Conservation (phyloP, 2,113 vertebrate genomes). For the Oceanodroma tethys region DNA sequence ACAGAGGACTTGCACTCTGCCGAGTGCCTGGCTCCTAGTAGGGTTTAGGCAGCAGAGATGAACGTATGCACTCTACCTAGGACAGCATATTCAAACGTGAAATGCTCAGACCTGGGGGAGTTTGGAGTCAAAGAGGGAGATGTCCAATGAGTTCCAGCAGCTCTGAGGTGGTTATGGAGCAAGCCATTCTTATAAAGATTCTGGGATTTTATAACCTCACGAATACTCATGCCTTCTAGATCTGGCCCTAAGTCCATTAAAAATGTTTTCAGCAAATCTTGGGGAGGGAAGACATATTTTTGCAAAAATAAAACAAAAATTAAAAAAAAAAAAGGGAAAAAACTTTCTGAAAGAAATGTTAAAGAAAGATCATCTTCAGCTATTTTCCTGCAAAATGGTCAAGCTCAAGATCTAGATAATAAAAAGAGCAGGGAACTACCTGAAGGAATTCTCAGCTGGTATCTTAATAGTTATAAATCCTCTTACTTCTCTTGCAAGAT, state of each 20-base stretch:
- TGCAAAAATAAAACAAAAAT: neutral
- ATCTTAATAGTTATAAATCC: neutral
- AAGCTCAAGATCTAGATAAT: neutral
- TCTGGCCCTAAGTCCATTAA: neutral
- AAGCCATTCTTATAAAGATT: neutral
- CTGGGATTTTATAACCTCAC: neutral
- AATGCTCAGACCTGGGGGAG: neutral
- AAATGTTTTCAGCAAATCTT: neutral
- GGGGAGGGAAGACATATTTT: neutral
- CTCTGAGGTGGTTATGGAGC: neutral
- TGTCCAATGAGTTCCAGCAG: neutral
- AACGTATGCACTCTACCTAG: neutral
- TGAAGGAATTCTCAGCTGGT: neutral
- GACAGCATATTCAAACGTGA: neutral
- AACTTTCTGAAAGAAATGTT: neutral
- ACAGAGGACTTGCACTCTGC: neutral
- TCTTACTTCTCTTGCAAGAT: neutral
- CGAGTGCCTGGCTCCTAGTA: rapidly evolving
- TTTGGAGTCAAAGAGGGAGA: neutral
- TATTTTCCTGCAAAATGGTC: neutral
- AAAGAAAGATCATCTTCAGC: neutral
- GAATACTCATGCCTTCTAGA: neutral
- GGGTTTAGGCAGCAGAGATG: neutral
- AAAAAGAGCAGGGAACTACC: neutral
- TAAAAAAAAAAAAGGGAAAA: neutral